Evolutionary conservation across 1,140 invertebrate genomes (phyloP), one percentile per base, ranked within the genome.

Genomic region (Zaprionus gabonicus): DNA sequence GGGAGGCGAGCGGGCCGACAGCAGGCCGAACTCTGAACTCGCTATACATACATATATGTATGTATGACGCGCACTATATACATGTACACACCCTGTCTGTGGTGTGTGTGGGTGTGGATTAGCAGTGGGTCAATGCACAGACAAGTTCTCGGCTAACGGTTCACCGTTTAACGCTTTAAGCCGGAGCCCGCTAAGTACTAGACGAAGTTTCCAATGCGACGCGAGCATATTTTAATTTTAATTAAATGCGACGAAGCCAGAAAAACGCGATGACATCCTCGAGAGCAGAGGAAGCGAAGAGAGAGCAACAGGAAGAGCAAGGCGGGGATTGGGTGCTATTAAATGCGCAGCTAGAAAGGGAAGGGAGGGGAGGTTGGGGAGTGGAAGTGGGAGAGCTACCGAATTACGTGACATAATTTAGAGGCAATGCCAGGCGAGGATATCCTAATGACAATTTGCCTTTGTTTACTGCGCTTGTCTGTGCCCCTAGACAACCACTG

Each of bases 391-490:
- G 15, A 15, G 36, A 83, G 81, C 81, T 83, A 69, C 81, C 83
- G 80, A 83, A 83, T 83, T 83, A 83, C 79, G 79, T 81, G 79
- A 79, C 79, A 81, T 81, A 81, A 81, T 81, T 81, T 81, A 79
- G 76, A 79, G 81, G 76, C 73, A 72, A 83, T 80, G 73, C 69
- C 68, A 83, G 65, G 69, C 59, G 51, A 69, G 46, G 51, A 74
- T 31, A 68, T 36, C 56, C 38, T 77, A 55, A 38, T 64, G 65
- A 72, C 64, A 75, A 76, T 81, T 73, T 76, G 63, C 67, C 72
- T 76, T 81, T 81, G 77, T 81, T 80, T 81, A 64, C 57, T 65
- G 58, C 28, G 4, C 27, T 56, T 15, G 23, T 55, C 51, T 55
- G 9, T 9, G 23, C 46, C 53, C 20, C 63, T 23, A 13, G 31